Conservation (phyloP, 1,140 invertebrate genomes). For the Sarcophaga peregrina region DNA sequence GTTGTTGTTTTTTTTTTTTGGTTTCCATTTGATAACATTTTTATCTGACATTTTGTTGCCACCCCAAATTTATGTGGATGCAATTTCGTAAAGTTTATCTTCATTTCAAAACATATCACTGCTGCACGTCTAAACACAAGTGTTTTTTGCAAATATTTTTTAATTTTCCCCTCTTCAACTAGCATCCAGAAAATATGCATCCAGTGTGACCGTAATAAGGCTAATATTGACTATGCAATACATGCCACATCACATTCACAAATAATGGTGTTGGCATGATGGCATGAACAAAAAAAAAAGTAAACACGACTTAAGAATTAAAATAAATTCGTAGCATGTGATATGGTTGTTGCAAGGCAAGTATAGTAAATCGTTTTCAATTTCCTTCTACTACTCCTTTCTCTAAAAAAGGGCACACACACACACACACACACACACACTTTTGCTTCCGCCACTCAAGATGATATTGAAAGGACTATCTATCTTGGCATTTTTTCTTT, state of each 20-base stretch:
- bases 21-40: neutral
- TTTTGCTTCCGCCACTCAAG: no score
- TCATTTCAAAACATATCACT: neutral
- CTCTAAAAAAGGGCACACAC: no score
- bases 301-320: neutral
- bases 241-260: neutral
- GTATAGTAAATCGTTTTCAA: no score
- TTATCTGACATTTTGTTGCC: neutral
- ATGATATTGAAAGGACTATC: no score
- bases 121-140: neutral
- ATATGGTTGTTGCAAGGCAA: no score
- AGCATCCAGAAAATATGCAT: neutral
- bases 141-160: neutral
- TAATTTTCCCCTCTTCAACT: no score
- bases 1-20: neutral
- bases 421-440: no score
- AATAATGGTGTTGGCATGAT: neutral
- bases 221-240: slow-evolving; percentile 3
- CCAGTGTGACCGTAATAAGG: slow-evolving; percentile 15
- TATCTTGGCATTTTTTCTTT: no score
- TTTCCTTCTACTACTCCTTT: no score
- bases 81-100: slow-evolving; percentile 1
- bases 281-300: neutral
- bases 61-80: neutral
- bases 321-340: neutral